Evolutionary conservation across 2,888 invertebrate genomes (phyloP), one percentile per base, ranked within the genome.

Genomic region (Syrista parreyssii): DNA sequence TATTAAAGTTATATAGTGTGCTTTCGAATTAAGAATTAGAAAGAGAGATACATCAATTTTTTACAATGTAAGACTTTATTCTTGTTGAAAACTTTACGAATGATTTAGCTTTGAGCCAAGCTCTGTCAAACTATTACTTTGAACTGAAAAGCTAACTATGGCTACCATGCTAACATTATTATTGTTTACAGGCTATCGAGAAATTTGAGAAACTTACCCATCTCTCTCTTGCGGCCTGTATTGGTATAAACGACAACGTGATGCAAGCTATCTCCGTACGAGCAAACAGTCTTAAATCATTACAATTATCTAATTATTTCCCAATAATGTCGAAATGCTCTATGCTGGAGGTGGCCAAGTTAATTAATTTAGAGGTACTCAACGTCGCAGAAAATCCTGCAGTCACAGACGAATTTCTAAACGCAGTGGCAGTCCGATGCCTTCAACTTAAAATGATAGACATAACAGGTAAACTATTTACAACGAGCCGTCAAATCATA

Each of bases 371-470:
- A 80, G 92, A 92, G 84, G 84, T 84, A 1, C 83, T 94, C 73
- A 92, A 92, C 82, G 81, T 94, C 72, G 91, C 91, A 82, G 89
- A 90, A 76, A 93, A 93, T 80, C 86, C 90, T 9, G 90, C 91
- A 76, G 92, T 95, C 32, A 92, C 92, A 0, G 93, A 95, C 84
- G 88, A 91, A 1, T 92, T 94, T 33, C 78, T 95, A 79, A 92
- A 92, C 82, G 91, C 90, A 74, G 86, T 95, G 11, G 92, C 93
- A 69, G 78, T 80, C 4, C 84, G 82, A 36, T 90, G 90, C 75
- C 86, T 84, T 74, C 80, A 84, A 35, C 80, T 90, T 11, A 84
- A 75, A 32, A 79, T 80, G 23, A 76, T 91, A 34, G 85, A 91
- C 77, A 85, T 91, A 23, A 74, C 84, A 40, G 84, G 89, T 88